phyloP scores from a whole-genome alignment of 2,797 vertebrate species.

The Hapalemur alaotrensis region DNA sequence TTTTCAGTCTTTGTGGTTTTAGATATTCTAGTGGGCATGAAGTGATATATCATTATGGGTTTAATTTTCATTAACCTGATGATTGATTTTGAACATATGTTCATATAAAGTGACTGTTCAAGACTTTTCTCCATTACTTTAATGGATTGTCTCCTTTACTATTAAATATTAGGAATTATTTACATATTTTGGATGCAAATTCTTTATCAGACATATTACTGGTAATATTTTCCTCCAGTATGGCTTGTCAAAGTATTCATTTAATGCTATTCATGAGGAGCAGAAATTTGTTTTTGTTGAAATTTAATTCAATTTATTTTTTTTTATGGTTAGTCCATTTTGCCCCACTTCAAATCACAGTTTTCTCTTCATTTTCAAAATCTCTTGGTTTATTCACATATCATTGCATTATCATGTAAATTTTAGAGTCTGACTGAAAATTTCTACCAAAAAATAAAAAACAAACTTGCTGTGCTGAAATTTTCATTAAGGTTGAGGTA shows the following conservation, averaged over 20 bases:
- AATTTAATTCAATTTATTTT: not conserved
- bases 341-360: not conserved
- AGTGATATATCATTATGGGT: not conserved
- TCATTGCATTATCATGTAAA: not conserved
- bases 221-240: not conserved
- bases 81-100: slow-evolving; percentile 16
- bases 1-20: not conserved
- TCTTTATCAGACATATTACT: not conserved
- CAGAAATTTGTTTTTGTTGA: not conserved
- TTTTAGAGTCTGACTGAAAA: not conserved
- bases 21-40: not conserved
- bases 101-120: not conserved
- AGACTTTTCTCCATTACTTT: not conserved
- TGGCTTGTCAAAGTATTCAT: not conserved
- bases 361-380: not conserved
- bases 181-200: not conserved
- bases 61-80: not conserved
- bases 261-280: not conserved
- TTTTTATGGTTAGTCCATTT: not conserved
- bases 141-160: not conserved
- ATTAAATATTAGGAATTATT: not conserved
- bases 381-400: not conserved
- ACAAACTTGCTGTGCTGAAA: not conserved
- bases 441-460: not conserved
- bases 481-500: not conserved